Base-by-base conservation (phyloP, 2,113 vertebrate genomes). In the Chlamydotis undulata region DNA sequence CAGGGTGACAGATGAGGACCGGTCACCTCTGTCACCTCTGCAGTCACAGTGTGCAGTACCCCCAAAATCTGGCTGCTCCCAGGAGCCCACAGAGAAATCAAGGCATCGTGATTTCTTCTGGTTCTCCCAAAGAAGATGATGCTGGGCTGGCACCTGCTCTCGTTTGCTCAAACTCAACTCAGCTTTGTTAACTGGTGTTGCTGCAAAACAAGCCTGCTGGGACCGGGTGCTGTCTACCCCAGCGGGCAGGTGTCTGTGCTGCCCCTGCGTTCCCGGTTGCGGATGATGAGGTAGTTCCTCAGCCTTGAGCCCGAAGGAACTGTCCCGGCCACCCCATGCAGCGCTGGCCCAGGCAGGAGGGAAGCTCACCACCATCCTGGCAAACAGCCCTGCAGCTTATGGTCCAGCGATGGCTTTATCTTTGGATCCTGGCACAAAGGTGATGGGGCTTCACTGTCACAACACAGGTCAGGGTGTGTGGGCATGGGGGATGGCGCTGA, bases 201-300 rank as follows among this genome's bases (percentile, higher is more conserved):
- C 2, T 4, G 21, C 18, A 19, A 57, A 53, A 9, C 8, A 47
- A 47, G 53, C 47, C n/a, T 0, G 0, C 7, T 0, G 2, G 70
- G 60, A 41, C 1, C 7, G 17, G 41, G 9, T 55, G 8, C 21
- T 31, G 2, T 1, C 19, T 8, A 6, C 3, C 17, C 12, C 6
- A 0, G 19, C 1, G 4, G 41, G 53, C 14, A 41, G 18, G 13
- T 1, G 3, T 12, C 39, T 1, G 1, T 12, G 33, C 6, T 1
- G 8, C 16, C n/a, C 59, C 1, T 3, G 29, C 2, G 0, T 9
- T 49, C 53, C 63, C 5, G 3, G 4, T 8, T 3, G 6, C 0
- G 5, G 49, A 14, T 14, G 47, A 19, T 2, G 3, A 43, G 60
- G 67, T 6, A 29, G 11, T 2, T 85, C 41, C 60, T 33, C 39